Evolutionary conservation across 2,797 vertebrate genomes (phyloP).

Genomic region (Gymnodraco acuticeps): DNA sequence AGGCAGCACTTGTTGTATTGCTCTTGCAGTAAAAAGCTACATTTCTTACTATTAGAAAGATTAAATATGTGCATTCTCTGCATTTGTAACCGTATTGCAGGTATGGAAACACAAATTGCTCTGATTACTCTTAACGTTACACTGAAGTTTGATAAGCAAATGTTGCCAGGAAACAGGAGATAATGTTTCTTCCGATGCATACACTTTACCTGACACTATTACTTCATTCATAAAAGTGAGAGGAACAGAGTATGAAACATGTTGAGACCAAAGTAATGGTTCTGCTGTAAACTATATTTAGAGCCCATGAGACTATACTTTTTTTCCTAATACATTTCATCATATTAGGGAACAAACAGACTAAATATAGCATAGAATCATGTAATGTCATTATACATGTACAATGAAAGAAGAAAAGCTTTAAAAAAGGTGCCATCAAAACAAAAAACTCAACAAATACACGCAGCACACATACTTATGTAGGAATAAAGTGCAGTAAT

Average conservation of each 20-base stretch:
- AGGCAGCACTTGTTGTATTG: conserved; percentile 19
- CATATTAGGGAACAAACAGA: too few relatives aligned
- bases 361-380: too few relatives aligned
- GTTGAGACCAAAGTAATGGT: too few relatives aligned
- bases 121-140: neutral
- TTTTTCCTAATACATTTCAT: too few relatives aligned
- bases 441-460: too few relatives aligned
- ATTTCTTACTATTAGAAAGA: neutral
- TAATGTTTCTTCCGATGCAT: neutral
- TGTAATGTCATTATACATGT: too few relatives aligned
- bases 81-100: conserved; percentile 1
- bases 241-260: neutral
- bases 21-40: conserved; percentile 9
- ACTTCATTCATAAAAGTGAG: neutral
- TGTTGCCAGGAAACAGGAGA: neutral
- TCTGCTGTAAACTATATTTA: too few relatives aligned
- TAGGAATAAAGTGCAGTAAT: too few relatives aligned
- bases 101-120: conserved; percentile 1
- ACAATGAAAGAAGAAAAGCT: too few relatives aligned
- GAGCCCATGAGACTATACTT: too few relatives aligned
- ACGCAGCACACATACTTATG: too few relatives aligned
- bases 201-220: neutral
- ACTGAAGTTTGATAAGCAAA: neutral
- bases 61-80: neutral
- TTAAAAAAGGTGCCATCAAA: too few relatives aligned